A percentile compares a stretch with the other conserved stretches of the same genome.
Evolutionary conservation across 2,797 vertebrate species (phyloP).

Genomic region (Tympanoctomys barrerae): DNA sequence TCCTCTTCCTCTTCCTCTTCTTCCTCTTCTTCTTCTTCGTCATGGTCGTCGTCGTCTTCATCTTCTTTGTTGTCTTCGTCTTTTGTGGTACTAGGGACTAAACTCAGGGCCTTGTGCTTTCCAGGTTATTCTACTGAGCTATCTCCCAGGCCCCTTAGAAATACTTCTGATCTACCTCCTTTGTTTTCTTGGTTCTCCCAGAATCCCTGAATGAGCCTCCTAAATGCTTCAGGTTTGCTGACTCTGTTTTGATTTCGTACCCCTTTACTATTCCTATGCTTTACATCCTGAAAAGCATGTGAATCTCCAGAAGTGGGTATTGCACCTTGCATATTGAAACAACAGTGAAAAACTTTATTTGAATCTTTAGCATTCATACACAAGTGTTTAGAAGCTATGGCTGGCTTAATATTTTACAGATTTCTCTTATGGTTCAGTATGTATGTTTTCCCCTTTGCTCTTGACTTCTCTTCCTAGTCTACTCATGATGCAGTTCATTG

Average conservation of each 20-base stretch:
- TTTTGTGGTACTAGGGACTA: too few relatives aligned
- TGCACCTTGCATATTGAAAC: constrained; percentile 14
- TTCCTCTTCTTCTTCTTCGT: too few relatives aligned
- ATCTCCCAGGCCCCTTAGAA: too few relatives aligned
- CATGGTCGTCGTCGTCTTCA: too few relatives aligned
- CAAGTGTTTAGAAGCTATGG: background rate
- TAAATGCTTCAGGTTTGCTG: background rate
- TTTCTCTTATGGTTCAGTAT: background rate
- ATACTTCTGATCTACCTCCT: background rate
- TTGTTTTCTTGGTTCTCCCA: background rate
- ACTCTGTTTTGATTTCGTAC: background rate
- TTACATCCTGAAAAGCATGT: background rate
- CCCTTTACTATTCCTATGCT: background rate
- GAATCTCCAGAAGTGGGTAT: background rate
- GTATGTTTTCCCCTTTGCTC: background rate
- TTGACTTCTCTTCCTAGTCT: constrained; percentile 21
- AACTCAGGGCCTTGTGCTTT: too few relatives aligned
- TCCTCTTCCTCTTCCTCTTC: too few relatives aligned
- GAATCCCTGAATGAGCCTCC: background rate
- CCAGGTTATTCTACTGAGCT: too few relatives aligned
- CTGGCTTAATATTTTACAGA: constrained; percentile 7
- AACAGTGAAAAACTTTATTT: background rate
- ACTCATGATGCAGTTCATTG: constrained; percentile 62
- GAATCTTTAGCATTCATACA: background rate
- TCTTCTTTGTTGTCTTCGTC: too few relatives aligned